Evolutionary conservation across 2,113 vertebrate genomes (phyloP).

Genomic region (Brienomyrus longianalis): DNA sequence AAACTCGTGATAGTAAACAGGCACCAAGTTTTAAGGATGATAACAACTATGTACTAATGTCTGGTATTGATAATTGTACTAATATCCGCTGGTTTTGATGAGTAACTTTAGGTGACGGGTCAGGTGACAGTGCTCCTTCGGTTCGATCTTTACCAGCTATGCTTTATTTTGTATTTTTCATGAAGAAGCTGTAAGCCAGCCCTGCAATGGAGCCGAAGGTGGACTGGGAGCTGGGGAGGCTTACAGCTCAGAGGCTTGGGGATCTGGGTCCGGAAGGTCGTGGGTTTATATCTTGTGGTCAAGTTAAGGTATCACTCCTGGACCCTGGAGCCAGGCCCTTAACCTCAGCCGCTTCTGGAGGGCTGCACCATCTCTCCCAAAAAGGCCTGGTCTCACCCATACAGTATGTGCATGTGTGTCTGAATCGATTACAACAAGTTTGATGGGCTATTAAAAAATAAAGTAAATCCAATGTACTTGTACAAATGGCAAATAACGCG

Average conservation of each 20-base stretch:
- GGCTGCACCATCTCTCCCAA: background rate
- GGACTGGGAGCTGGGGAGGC: background rate
- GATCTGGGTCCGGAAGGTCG: background rate
- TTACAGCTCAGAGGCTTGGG: background rate
- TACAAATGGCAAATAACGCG: background rate
- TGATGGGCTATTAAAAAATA: background rate
- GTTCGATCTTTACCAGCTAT: background rate
- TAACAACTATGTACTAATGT: background rate
- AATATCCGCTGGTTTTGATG: background rate
- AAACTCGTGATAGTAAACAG: background rate
- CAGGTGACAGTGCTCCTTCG: background rate
- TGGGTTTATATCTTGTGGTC: background rate
- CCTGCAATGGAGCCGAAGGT: background rate
- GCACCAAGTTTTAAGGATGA: background rate
- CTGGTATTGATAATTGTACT: background rate
- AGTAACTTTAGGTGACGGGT: background rate
- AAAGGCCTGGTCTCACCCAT: background rate
- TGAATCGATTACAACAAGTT: background rate
- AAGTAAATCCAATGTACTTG: background rate
- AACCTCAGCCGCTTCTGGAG: background rate
- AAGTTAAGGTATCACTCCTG: background rate
- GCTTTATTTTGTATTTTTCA: background rate
- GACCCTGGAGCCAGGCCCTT: background rate
- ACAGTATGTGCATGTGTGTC: background rate
- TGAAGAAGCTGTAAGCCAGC: background rate